These are phyloP conservation scores for Choreutis nemorana DNA, from an alignment of 2,888 invertebrate species.

Conservation along the genomic window DNA sequence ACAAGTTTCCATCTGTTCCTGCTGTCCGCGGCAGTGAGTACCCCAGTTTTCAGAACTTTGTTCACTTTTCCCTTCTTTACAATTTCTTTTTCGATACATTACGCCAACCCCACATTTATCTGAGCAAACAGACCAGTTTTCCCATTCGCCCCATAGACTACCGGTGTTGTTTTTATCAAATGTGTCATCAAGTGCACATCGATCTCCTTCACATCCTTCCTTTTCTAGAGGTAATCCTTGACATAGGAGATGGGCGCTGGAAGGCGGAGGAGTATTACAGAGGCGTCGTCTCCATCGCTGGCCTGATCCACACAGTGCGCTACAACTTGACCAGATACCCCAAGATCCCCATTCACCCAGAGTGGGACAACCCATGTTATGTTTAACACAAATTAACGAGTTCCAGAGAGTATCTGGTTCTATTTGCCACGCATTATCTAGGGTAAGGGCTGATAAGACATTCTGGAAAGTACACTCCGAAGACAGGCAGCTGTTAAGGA, in stretches of 20 bases:
- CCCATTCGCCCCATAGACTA: constrained; percentile 52
- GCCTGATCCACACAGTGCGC: constrained; percentile 46
- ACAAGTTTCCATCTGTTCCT: constrained; percentile 47
- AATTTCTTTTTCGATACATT: constrained; percentile 36
- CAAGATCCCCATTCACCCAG: constrained; percentile 48
- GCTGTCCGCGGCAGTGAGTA: constrained; percentile 50
- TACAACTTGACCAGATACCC: constrained; percentile 47
- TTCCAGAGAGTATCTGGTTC: constrained; percentile 51
- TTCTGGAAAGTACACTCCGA: constrained; percentile 50
- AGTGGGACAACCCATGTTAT: constrained; percentile 55
- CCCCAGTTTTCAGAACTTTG: constrained; percentile 31
- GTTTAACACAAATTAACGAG: constrained; percentile 56
- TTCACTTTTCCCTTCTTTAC: constrained; percentile 32
- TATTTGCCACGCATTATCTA: constrained; percentile 47
- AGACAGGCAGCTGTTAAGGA: constrained; percentile 48
- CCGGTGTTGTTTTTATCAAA: constrained; percentile 16
- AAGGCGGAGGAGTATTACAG: constrained; percentile 48
- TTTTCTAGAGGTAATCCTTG: constrained; percentile 34
- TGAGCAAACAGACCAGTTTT: constrained; percentile 46
- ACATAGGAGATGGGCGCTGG: constrained; percentile 30
- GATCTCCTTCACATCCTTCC: constrained; percentile 41
- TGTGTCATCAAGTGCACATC: constrained; percentile 35
- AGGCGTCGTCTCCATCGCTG: constrained; percentile 39
- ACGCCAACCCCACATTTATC: constrained; percentile 52
- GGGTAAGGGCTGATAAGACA: constrained; percentile 36